Percentiles rank a stretch among this genome's conserved stretches.
These are phyloP conservation scores for Zenarchopterus dispar DNA, from an alignment of 2,797 vertebrate species.

Conservation along the genomic window DNA sequence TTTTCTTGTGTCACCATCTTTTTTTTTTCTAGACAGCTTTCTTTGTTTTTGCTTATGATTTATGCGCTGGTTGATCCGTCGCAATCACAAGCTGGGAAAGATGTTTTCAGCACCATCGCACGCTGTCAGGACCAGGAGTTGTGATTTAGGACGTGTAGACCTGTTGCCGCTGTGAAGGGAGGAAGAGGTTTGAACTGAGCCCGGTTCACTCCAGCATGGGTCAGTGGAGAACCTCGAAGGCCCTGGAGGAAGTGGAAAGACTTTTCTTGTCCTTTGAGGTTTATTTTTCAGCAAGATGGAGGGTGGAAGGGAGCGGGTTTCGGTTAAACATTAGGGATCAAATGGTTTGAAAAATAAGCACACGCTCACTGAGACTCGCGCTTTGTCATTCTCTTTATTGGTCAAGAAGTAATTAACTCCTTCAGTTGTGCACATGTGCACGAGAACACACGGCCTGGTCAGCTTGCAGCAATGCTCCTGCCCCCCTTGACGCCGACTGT, in stretches of 20 bases:
- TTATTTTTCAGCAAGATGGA: constrained; percentile 61
- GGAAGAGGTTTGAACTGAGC: constrained; percentile 36
- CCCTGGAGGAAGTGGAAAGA: constrained; percentile 52
- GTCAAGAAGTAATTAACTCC: constrained; percentile 42
- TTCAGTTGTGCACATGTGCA: constrained; percentile 42
- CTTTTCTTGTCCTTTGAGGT: constrained; percentile 46
- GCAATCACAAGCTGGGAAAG: constrained; percentile 71
- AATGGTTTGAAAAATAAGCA: constrained; percentile 74
- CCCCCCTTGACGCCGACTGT: constrained; percentile 55
- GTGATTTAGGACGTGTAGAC: constrained; percentile 70
- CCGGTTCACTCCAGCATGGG: constrained; percentile 48
- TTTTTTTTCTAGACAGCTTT: constrained; percentile 16
- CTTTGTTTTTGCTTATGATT: constrained; percentile 59
- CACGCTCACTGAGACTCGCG: constrained; percentile 42
- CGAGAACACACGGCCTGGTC: constrained; percentile 30
- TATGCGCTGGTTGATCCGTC: constrained; percentile 64
- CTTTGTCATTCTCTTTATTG: constrained; percentile 58
- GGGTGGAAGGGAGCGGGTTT: constrained; percentile 36
- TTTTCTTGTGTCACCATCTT: constrained; percentile 5
- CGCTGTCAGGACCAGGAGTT: constrained; percentile 55
- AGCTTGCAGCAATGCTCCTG: constrained; percentile 43
- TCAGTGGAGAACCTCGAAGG: constrained; percentile 53
- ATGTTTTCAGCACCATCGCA: constrained; percentile 74
- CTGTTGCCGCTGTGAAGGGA: constrained; percentile 55
- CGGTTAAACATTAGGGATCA: constrained; percentile 63